These are phyloP conservation scores for Drosophila dives DNA, from an alignment of 2,888 invertebrate species.

Conservation along the genomic window DNA sequence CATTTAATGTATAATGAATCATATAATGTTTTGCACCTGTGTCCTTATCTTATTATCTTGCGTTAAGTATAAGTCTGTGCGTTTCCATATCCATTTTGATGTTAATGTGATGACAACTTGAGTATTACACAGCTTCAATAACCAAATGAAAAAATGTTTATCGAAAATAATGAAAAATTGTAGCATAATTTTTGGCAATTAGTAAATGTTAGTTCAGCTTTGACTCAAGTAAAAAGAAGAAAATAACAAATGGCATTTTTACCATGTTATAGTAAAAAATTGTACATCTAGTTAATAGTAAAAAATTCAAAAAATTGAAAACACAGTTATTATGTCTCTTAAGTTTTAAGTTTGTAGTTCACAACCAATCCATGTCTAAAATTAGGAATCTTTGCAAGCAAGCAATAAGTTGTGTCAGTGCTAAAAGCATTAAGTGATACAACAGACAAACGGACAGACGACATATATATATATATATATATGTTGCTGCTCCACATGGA, in stretches of 20 bases:
- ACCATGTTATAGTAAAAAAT: slow-evolving; percentile 57
- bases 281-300: slow-evolving; percentile 44
- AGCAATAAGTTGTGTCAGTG: slow-evolving; percentile 1
- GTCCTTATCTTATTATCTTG: slow-evolving; percentile 55
- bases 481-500: neutral
- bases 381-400: slow-evolving; percentile 1
- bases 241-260: slow-evolving; percentile 51
- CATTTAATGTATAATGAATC: slow-evolving; percentile 36
- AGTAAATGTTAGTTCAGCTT: slow-evolving; percentile 55
- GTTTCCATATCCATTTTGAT: slow-evolving; percentile 37
- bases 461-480: neutral
- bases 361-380: neutral
- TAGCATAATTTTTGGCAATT: slow-evolving; percentile 72
- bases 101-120: slow-evolving; percentile 42
- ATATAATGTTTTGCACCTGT: slow-evolving; percentile 60
- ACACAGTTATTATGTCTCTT: slow-evolving; percentile 17
- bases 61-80: slow-evolving; percentile 29
- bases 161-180: slow-evolving; percentile 3
- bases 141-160: slow-evolving; percentile 37
- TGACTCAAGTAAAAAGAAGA: slow-evolving; percentile 17
- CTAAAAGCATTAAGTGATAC: slow-evolving; percentile 8
- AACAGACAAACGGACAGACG: neutral
- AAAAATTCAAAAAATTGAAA: neutral
- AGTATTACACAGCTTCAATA: slow-evolving; percentile 54
- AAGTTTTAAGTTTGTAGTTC: slow-evolving; percentile 40